These are phyloP conservation scores for Archips xylosteana DNA, from an alignment of 2,888 invertebrate species.

Conservation along the genomic window DNA sequence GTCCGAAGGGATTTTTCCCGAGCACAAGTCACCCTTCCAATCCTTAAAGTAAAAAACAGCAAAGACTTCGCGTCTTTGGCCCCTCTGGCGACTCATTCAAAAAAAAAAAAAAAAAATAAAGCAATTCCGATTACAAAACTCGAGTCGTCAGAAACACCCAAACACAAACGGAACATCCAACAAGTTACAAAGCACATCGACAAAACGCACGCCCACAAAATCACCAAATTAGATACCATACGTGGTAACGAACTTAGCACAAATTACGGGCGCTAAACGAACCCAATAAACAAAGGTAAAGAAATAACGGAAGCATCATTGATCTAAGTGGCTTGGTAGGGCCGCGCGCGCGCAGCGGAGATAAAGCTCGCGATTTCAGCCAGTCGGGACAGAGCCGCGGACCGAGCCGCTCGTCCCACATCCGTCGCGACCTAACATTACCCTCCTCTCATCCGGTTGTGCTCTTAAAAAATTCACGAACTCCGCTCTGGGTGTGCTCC, in stretches of 20 bases:
- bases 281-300: constrained; percentile 70
- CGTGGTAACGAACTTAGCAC: constrained; percentile 31
- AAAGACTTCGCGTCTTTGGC: no score
- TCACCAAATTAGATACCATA: constrained; percentile 36
- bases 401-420: constrained; percentile 62
- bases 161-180: constrained; percentile 8
- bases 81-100: no score
- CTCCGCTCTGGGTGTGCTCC: constrained; percentile 59
- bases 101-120: no score
- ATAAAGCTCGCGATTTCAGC: constrained; percentile 79
- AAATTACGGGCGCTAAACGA: constrained; percentile 52
- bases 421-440: constrained; percentile 52
- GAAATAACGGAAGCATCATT: constrained; percentile 74
- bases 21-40: no score
- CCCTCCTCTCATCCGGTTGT: constrained; percentile 54
- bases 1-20: no score
- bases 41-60: no score
- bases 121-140: not conserved
- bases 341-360: constrained; percentile 69
- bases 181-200: constrained; percentile 22
- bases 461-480: constrained; percentile 50
- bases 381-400: constrained; percentile 76
- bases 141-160: not conserved
- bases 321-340: constrained; percentile 75
- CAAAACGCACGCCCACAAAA: constrained; percentile 45